phyloP scores from a whole-genome alignment of 2,888 invertebrate genomes.

The Smittia aterrima region DNA sequence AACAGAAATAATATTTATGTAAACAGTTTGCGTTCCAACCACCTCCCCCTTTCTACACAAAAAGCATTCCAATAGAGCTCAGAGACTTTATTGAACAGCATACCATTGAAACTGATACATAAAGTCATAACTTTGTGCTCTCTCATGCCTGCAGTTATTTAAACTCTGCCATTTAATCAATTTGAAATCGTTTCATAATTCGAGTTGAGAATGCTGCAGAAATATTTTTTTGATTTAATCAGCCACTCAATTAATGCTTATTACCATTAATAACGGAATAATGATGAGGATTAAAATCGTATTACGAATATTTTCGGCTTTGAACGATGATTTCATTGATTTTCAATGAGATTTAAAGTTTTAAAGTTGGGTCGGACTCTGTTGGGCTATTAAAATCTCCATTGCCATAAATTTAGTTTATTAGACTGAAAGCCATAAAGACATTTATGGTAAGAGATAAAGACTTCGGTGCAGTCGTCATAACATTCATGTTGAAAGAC shows the following conservation, averaged over 20 bases:
- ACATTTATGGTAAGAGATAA: background rate
- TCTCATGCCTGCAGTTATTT: conserved; percentile 16
- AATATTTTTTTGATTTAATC: conserved; percentile 22
- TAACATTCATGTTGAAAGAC: background rate
- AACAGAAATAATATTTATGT: conserved; percentile 32
- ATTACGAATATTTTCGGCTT: background rate
- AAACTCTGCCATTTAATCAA: conserved; percentile 16
- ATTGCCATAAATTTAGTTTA: background rate
- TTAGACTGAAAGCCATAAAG: background rate
- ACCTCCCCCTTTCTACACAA: background rate
- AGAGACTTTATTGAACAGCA: background rate
- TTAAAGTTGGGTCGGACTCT: background rate
- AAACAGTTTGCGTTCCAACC: conserved; percentile 24
- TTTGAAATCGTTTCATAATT: conserved; percentile 2
- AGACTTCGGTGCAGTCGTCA: background rate
- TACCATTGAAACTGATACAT: conserved; percentile 12
- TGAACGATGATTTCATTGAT: conserved; percentile 3
- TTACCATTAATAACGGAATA: conserved; percentile 34
- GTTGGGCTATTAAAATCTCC: background rate
- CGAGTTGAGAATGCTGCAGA: background rate
- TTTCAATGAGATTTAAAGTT: background rate
- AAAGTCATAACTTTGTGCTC: conserved; percentile 18
- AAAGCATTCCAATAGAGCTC: background rate
- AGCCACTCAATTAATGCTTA: conserved; percentile 34
- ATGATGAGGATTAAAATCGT: conserved; percentile 28